A percentile compares a stretch with the other conserved stretches of the same genome.
Evolutionary conservation across 2,113 vertebrate species (phyloP).

Genomic region (Scomber scombrus): DNA sequence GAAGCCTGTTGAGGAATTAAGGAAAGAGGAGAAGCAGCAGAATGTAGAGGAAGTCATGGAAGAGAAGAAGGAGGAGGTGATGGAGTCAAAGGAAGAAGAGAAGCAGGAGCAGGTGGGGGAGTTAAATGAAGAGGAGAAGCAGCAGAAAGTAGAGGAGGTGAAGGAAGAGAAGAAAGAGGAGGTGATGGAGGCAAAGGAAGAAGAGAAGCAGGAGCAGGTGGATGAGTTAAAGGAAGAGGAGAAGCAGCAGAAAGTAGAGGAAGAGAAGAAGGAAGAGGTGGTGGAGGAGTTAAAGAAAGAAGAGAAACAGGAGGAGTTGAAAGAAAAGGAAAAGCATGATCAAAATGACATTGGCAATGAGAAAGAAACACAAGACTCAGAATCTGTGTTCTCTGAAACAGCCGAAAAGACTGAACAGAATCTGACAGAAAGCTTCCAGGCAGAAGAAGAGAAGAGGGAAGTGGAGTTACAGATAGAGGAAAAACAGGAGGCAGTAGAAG

Average conservation of each 20-base stretch:
- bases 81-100: neutral
- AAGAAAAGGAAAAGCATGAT: neutral
- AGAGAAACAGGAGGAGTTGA: neutral
- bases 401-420: slow-evolving; percentile 1
- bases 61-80: neutral
- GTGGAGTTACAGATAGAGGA: neutral
- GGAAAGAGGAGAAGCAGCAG: neutral
- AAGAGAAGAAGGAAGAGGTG: neutral
- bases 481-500: neutral
- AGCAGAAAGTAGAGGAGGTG: neutral
- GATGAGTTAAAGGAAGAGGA: neutral
- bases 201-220: fast-evolving
- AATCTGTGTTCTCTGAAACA: neutral
- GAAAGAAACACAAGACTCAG: neutral
- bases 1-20: neutral
- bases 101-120: neutral
- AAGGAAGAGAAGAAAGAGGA: neutral
- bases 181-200: neutral
- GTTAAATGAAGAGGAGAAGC: neutral
- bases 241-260: neutral
- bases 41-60: neutral
- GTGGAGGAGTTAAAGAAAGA: neutral
- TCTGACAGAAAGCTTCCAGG: neutral
- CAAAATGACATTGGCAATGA: neutral
- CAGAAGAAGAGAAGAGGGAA: neutral